Percentiles rank a stretch among this genome's conserved stretches.
phyloP scores from a whole-genome alignment of 1,140 invertebrate genomes.

The Chymomyza costata region DNA sequence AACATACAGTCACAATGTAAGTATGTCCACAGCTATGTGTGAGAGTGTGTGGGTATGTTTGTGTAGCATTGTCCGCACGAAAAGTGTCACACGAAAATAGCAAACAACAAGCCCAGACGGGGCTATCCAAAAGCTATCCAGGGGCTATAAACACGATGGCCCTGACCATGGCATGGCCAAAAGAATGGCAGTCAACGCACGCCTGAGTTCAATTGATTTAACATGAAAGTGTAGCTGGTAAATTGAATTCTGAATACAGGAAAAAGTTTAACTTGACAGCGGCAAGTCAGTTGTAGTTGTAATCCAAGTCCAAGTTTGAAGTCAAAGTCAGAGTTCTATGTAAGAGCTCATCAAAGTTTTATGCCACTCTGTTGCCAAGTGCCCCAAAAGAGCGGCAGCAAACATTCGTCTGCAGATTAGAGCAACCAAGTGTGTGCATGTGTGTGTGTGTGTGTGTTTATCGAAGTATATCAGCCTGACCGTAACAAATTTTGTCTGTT shows the following conservation, averaged over 20 bases:
- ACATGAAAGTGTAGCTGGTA: slow-evolving; percentile 70
- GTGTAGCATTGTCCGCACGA: slow-evolving; percentile 13
- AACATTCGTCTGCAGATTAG: background rate
- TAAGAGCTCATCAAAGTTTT: slow-evolving; percentile 48
- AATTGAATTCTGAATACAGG: slow-evolving; percentile 67
- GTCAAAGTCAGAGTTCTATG: too few relatives aligned
- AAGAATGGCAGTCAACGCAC: slow-evolving; percentile 60
- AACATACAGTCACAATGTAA: too few relatives aligned
- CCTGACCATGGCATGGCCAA: background rate
- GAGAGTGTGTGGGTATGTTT: slow-evolving; percentile 5
- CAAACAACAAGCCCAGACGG: background rate
- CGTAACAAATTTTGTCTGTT: slow-evolving; percentile 65
- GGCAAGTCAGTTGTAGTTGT: slow-evolving; percentile 33
- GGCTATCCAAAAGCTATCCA: too few relatives aligned
- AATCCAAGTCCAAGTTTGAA: too few relatives aligned
- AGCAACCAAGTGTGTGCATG: slow-evolving; percentile 33
- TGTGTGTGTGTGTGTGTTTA: slow-evolving; percentile 9
- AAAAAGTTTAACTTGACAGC: slow-evolving; percentile 48
- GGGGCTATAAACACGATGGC: background rate
- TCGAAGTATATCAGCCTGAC: slow-evolving; percentile 27
- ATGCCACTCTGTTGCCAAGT: slow-evolving; percentile 55
- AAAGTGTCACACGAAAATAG: slow-evolving; percentile 1
- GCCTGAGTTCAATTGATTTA: slow-evolving; percentile 72
- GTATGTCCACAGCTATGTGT: background rate
- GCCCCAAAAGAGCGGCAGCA: background rate